phyloP scores from a whole-genome alignment of 2,888 invertebrate genomes.

The Anarsia innoxiella region DNA sequence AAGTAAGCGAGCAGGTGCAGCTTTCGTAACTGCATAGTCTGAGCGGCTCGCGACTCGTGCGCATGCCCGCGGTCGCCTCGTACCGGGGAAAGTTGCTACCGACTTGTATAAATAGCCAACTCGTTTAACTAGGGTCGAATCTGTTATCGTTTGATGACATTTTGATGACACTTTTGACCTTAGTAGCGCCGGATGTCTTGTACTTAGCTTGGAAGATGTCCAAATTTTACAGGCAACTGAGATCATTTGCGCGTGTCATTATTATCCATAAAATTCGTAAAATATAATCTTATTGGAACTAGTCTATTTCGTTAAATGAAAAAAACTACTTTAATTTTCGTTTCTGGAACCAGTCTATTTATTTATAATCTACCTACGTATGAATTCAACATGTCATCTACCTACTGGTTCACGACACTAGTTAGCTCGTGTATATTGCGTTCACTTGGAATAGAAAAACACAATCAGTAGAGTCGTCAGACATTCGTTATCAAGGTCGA shows the following conservation, averaged over 20 bases:
- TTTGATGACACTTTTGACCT: conserved; percentile 13
- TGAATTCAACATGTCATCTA: neutral
- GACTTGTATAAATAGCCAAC: conserved; percentile 45
- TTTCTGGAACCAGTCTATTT: too few relatives aligned
- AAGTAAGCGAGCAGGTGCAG: conserved; percentile 34
- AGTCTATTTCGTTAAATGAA: too few relatives aligned
- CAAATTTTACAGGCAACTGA: conserved; percentile 4
- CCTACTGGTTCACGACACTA: too few relatives aligned
- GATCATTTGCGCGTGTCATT: neutral
- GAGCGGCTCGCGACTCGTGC: conserved; percentile 40
- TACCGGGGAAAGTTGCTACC: conserved; percentile 59
- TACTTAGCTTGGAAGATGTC: conserved; percentile 9
- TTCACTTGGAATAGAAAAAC: conserved; percentile 31
- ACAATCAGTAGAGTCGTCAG: conserved; percentile 34
- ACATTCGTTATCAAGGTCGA: conserved; percentile 43
- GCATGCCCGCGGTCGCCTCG: conserved; percentile 25
- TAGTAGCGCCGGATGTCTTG: conserved; percentile 3
- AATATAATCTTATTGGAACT: conserved; percentile 11
- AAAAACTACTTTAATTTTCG: too few relatives aligned
- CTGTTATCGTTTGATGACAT: conserved; percentile 16
- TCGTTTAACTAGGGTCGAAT: conserved; percentile 32
- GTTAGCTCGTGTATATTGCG: conserved; percentile 18
- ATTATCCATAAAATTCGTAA: conserved; percentile 6
- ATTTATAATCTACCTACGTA: too few relatives aligned
- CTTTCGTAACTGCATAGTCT: conserved; percentile 67